Conservation (phyloP, 2,113 vertebrate species). For the Sitta europaea region DNA sequence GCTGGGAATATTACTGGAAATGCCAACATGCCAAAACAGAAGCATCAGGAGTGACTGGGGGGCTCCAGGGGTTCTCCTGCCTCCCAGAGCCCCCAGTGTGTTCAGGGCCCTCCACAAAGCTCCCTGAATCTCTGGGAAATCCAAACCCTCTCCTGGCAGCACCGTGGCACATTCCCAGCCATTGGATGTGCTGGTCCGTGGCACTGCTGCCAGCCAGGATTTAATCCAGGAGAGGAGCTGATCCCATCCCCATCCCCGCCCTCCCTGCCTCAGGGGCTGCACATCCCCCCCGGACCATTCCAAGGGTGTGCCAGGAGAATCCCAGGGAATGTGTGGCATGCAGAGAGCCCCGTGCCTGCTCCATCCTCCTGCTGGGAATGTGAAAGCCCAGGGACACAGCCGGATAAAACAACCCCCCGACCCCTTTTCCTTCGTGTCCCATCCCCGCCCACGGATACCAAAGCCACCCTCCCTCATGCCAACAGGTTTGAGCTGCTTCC, state of each 20-base stretch:
- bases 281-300: not conserved
- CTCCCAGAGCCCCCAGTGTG: not conserved
- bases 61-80: not conserved
- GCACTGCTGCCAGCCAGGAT: rapidly evolving
- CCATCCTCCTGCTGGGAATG: not conserved
- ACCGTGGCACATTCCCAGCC: rapidly evolving
- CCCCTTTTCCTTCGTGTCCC: not conserved
- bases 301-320: not conserved
- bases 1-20: not conserved
- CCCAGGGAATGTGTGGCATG: rapidly evolving
- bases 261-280: not conserved
- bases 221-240: not conserved
- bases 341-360: rapidly evolving
- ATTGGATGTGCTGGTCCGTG: not conserved
- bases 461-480: not conserved
- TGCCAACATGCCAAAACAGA: rapidly evolving
- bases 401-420: not conserved
- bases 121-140: not conserved
- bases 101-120: not conserved
- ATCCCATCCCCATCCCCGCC: not conserved
- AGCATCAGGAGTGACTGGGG: rapidly evolving
- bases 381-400: too few relatives aligned
- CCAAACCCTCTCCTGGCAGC: rapidly evolving
- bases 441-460: rapidly evolving
- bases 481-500: not conserved